Percentiles rank a stretch among this genome's conserved stretches.
Evolutionary conservation across 1,140 invertebrate species (phyloP).

Genomic region (Drosophila mauritiana): DNA sequence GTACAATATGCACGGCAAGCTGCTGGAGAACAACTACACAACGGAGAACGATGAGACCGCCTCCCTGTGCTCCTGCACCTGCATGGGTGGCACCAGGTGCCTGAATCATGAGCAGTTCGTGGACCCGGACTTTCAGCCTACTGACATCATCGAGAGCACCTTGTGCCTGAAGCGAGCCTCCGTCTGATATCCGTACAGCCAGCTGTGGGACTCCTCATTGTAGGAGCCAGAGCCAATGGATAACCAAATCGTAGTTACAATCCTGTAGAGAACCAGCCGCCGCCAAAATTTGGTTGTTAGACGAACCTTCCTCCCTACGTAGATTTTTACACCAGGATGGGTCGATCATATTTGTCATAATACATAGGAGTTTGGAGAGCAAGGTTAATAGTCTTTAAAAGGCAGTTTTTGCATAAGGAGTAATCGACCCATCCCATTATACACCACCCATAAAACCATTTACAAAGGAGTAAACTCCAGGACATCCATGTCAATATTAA

Average conservation of each 20-base stretch:
- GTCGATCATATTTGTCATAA: constrained; percentile 2
- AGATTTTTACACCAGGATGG: constrained; percentile 8
- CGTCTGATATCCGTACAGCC: constrained; percentile 64
- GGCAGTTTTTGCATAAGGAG: not conserved
- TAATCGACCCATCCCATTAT: constrained; percentile 18
- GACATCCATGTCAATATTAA: constrained; percentile 38
- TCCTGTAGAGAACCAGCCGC: constrained; percentile 57
- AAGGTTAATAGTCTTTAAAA: not conserved
- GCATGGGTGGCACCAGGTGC: constrained; percentile 78
- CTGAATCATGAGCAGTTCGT: constrained; percentile 85
- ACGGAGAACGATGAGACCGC: constrained; percentile 79
- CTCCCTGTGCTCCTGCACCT: constrained; percentile 83
- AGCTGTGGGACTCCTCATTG: constrained; percentile 18
- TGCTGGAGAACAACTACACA: constrained; percentile 74
- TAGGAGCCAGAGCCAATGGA: constrained; percentile 10
- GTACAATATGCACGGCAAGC: constrained; percentile 77
- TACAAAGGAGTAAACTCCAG: constrained; percentile 34
- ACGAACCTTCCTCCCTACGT: constrained; percentile 22
- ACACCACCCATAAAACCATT: constrained; percentile 13
- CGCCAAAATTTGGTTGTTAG: constrained; percentile 43
- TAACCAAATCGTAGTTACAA: constrained; percentile 6
- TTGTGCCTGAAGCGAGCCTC: constrained; percentile 79
- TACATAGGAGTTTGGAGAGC: not conserved
- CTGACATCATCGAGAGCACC: constrained; percentile 81
- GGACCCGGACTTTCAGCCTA: constrained; percentile 85